Evolutionary conservation across 2,113 vertebrate species (phyloP).

Genomic region (Enhydra lutris): DNA sequence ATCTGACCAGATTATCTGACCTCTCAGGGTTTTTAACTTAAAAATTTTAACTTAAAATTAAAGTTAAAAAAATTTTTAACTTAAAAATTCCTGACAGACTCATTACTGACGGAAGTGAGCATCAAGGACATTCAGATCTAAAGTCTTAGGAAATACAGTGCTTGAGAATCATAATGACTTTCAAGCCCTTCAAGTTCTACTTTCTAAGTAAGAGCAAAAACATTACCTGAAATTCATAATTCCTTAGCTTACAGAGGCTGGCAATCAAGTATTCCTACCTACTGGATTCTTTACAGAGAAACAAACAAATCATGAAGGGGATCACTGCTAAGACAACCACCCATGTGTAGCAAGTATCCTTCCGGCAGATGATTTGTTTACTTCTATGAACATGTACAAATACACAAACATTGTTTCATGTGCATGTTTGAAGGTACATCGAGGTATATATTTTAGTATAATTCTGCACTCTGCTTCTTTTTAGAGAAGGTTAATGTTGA

Average conservation of each 20-base stretch:
- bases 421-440: not conserved
- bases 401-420: not conserved
- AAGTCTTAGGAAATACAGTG: not conserved
- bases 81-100: not conserved
- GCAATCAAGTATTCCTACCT: not conserved
- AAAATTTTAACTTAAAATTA: not conserved
- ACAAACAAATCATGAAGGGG: not conserved
- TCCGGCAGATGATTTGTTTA: not conserved
- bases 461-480: not conserved
- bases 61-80: not conserved
- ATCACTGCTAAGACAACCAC: not conserved
- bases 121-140: not conserved
- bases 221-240: conserved; percentile 20
- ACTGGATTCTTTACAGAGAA: not conserved
- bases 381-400: not conserved
- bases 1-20: not conserved
- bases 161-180: not conserved
- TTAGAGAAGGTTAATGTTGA: not conserved
- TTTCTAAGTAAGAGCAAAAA: not conserved
- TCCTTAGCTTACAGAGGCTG: not conserved
- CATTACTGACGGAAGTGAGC: not conserved
- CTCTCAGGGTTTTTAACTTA: not conserved
- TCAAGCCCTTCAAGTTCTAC: not conserved
- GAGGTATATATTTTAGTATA: not conserved
- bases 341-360: not conserved